phyloP scores from a whole-genome alignment of 1,140 invertebrate species.

The Myzus persicae region DNA sequence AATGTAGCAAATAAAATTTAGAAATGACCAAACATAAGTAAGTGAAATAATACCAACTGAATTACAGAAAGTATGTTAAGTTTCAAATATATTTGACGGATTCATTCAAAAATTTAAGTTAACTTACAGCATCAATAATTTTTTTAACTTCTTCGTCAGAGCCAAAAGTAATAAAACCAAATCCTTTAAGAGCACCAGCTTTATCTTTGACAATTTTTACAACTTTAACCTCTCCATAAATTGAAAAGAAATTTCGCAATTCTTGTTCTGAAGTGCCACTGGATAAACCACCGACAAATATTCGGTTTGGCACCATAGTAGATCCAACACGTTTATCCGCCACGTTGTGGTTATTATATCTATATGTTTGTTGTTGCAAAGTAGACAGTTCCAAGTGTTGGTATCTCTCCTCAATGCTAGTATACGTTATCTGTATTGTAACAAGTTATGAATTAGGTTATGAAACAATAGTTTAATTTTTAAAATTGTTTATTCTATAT shows the following conservation, averaged over 20 bases:
- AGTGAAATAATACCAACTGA: not conserved
- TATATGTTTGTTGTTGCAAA: constrained; percentile 18
- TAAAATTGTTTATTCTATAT: not conserved
- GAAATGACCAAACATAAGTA: not conserved
- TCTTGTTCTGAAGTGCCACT: constrained; percentile 85
- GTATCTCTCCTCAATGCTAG: constrained; percentile 35
- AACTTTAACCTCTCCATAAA: constrained; percentile 89
- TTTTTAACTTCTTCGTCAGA: constrained; percentile 87
- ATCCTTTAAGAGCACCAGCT: constrained; percentile 93
- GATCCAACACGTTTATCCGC: constrained; percentile 25
- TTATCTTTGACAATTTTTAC: constrained; percentile 94
- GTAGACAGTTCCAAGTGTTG: constrained; percentile 33
- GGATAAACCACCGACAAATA: constrained; percentile 94
- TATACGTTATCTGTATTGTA: constrained; percentile 4
- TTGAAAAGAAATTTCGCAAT: constrained; percentile 81
- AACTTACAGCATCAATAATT: constrained; percentile 71
- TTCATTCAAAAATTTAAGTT: constrained; percentile 19
- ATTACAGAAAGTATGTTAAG: not conserved
- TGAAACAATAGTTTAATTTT: not conserved
- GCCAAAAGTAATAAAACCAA: constrained; percentile 95
- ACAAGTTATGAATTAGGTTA: not conserved
- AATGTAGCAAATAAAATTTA: not conserved
- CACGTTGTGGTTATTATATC: constrained; percentile 31
- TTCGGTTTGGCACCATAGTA: constrained; percentile 84
- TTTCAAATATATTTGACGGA: not conserved